These are phyloP conservation scores for Motacilla alba DNA, from an alignment of 2,113 vertebrate genomes.

Conservation along the genomic window DNA sequence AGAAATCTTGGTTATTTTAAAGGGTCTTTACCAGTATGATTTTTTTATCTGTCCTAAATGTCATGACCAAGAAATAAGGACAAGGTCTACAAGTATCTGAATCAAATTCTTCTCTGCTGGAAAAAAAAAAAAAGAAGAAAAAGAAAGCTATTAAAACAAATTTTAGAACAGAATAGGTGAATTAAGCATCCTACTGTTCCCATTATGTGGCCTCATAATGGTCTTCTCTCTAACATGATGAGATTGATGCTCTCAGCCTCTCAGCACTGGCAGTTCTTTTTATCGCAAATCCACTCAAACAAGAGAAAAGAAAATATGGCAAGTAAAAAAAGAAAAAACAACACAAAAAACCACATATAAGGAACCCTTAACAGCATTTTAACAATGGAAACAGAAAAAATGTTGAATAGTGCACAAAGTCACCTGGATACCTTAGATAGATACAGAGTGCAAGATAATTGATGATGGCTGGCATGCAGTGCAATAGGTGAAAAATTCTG, in stretches of 20 bases:
- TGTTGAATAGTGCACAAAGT: neutral
- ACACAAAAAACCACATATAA: rapidly evolving
- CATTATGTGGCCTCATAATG: neutral
- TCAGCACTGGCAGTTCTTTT: neutral
- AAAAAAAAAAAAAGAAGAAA: neutral
- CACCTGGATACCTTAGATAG: neutral
- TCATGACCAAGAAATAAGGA: neutral
- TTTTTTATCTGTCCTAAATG: neutral
- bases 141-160: neutral
- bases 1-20: neutral
- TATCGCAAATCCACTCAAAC: neutral
- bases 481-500: neutral
- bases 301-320: neutral
- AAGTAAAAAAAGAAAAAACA: neutral
- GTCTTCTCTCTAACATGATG: neutral
- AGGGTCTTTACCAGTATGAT: neutral
- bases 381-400: neutral
- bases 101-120: neutral
- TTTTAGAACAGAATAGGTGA: neutral
- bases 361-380: neutral
- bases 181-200: neutral
- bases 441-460: neutral
- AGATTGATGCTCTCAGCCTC: neutral
- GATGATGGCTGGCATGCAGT: neutral
- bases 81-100: neutral